Percentiles rank a stretch among this genome's conserved stretches.
These are phyloP conservation scores for Eristalis tenax DNA, from an alignment of 2,888 invertebrate species.

Conservation along the genomic window DNA sequence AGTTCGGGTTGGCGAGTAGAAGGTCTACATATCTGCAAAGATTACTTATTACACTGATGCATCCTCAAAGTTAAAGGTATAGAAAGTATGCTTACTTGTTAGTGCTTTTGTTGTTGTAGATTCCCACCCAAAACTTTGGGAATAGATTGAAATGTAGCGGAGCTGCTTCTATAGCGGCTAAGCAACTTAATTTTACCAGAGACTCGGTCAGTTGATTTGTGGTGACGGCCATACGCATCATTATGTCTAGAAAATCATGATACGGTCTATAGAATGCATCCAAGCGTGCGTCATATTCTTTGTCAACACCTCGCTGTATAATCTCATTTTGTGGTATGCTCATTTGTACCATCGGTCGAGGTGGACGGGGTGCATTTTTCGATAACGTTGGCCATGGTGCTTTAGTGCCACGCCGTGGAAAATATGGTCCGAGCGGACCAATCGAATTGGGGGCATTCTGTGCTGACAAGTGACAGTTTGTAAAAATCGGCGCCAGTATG, in stretches of 20 bases:
- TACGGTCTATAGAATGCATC: slow-evolving; percentile 92
- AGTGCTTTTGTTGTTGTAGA: slow-evolving; percentile 84
- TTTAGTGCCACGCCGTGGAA: slow-evolving; percentile 86
- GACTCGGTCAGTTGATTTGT: slow-evolving; percentile 93
- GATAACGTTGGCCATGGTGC: slow-evolving; percentile 83
- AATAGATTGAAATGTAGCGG: slow-evolving; percentile 94
- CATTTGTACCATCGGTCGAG: slow-evolving; percentile 91
- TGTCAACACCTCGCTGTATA: slow-evolving; percentile 86
- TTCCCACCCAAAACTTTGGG: slow-evolving; percentile 95
- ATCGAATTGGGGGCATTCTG: slow-evolving; percentile 87
- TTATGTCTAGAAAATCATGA: slow-evolving; percentile 92
- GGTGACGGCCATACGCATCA: slow-evolving; percentile 93
- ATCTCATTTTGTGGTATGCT: slow-evolving; percentile 89
- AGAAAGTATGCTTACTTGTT: slow-evolving; percentile 77
- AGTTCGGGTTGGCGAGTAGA: slow-evolving; percentile 90
- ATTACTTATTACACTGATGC: background rate
- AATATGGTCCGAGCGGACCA: slow-evolving; percentile 88
- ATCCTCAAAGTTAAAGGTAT: too few relatives aligned
- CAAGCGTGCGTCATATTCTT: slow-evolving; percentile 88
- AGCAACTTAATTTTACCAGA: slow-evolving; percentile 91
- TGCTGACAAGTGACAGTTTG: slow-evolving; percentile 91
- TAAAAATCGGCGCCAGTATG: slow-evolving; percentile 91
- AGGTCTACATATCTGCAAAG: slow-evolving; percentile 88
- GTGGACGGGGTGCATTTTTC: slow-evolving; percentile 87
- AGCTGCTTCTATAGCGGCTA: slow-evolving; percentile 95